These are phyloP conservation scores for Dorcus hopei DNA, from an alignment of 2,888 invertebrate genomes.

Conservation along the genomic window DNA sequence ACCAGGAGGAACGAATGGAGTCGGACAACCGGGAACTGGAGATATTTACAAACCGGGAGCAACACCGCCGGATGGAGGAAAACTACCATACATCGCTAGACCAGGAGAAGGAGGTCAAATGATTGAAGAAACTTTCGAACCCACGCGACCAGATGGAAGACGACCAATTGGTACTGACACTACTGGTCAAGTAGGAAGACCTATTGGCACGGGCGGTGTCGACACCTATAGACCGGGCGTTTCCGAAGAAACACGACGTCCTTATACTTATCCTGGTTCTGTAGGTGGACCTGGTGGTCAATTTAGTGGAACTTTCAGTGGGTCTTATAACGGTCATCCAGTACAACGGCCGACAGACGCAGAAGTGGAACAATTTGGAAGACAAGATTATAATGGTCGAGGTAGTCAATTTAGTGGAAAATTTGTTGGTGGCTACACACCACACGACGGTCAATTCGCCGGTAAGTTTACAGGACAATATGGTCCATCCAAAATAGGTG, in stretches of 20 bases:
- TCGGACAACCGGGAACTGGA: not conserved
- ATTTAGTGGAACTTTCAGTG: no score
- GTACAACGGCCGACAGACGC: no score
- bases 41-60: constrained; percentile 2
- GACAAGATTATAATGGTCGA: not conserved
- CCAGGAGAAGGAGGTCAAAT: constrained; percentile 3
- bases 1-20: not conserved
- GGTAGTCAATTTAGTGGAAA: constrained; percentile 9
- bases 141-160: not conserved
- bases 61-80: not conserved
- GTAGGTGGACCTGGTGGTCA: no score
- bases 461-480: constrained; percentile 21
- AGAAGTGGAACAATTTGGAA: constrained; percentile 10
- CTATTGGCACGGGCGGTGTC: no score
- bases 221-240: no score
- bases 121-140: not conserved
- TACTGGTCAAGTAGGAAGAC: not conserved
- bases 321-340: no score
- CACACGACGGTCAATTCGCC: not conserved
- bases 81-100: not conserved
- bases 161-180: not conserved
- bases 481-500: constrained; percentile 13
- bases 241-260: no score
- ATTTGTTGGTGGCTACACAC: constrained; percentile 15
- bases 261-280: no score